phyloP scores from a whole-genome alignment of 1,140 invertebrate species.

The Tribolium castaneum region DNA sequence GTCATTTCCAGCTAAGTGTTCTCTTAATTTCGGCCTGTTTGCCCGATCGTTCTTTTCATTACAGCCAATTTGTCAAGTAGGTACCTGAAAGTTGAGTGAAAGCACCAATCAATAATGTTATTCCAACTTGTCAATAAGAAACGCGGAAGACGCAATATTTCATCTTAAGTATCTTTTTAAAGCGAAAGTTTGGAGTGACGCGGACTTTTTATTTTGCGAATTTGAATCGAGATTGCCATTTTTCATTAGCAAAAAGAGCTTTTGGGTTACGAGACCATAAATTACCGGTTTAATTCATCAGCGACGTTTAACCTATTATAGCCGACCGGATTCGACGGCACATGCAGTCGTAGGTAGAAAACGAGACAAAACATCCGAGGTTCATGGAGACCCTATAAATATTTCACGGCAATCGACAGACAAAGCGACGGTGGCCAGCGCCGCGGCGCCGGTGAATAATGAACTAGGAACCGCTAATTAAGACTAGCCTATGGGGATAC shows the following conservation, averaged over 20 bases:
- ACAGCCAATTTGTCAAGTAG: slow-evolving; percentile 17
- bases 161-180: slow-evolving; percentile 35
- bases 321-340: neutral
- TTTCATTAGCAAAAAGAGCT: slow-evolving; percentile 3
- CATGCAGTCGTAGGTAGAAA: slow-evolving; percentile 3
- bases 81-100: slow-evolving; percentile 31
- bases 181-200: slow-evolving; percentile 1
- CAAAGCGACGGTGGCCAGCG: slow-evolving; percentile 56
- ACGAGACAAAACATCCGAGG: slow-evolving; percentile 25
- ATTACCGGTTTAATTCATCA: slow-evolving; percentile 29
- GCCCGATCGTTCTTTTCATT: slow-evolving; percentile 1
- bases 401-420: slow-evolving; percentile 61
- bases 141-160: slow-evolving; percentile 33
- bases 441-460: slow-evolving; percentile 58
- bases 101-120: slow-evolving; percentile 36
- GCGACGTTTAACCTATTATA: slow-evolving; percentile 33
- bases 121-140: slow-evolving; percentile 39
- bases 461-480: slow-evolving; percentile 62
- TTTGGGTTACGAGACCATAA: neutral
- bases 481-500: slow-evolving; percentile 60
- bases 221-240: neutral
- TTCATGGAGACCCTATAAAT: slow-evolving; percentile 55
- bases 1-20: no score
- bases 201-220: neutral
- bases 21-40: neutral